These are phyloP conservation scores for Orchestes rusci DNA, from an alignment of 2,888 invertebrate genomes.

Conservation along the genomic window DNA sequence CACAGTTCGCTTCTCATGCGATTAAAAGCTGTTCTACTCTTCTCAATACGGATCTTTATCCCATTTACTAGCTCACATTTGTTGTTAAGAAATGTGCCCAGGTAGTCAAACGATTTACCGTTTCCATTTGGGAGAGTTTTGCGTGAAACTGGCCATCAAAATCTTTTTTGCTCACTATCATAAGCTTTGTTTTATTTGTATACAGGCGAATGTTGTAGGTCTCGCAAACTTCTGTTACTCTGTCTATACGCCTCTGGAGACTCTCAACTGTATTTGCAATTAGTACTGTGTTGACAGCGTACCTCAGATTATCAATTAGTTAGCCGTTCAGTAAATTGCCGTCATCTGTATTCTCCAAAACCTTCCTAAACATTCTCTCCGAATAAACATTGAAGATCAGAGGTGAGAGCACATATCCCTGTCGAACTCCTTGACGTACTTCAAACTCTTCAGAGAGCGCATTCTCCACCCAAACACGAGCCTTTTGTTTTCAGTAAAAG, in stretches of 20 bases:
- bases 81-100: conserved; percentile 9
- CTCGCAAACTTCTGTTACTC: not conserved
- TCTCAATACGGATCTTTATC: conserved; percentile 11
- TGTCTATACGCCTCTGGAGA: not conserved
- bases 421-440: not conserved
- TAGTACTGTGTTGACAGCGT: too few relatives aligned
- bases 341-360: too few relatives aligned
- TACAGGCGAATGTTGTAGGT: conserved; percentile 3
- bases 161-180: conserved; percentile 5
- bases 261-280: not conserved
- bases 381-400: not conserved
- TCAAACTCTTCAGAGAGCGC: not conserved
- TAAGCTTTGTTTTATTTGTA: not conserved
- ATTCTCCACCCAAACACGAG: not conserved
- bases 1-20: too few relatives aligned
- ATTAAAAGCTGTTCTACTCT: conserved; percentile 3
- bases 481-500: not conserved
- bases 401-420: not conserved
- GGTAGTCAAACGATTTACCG: conserved; percentile 2
- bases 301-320: not conserved
- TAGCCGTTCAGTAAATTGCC: not conserved
- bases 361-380: not conserved
- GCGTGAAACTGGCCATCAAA: conserved; percentile 9
- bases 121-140: conserved; percentile 8
- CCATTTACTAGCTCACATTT: conserved; percentile 8